Conservation (phyloP, 2,113 vertebrate species). For the Malurus melanocephalus region DNA sequence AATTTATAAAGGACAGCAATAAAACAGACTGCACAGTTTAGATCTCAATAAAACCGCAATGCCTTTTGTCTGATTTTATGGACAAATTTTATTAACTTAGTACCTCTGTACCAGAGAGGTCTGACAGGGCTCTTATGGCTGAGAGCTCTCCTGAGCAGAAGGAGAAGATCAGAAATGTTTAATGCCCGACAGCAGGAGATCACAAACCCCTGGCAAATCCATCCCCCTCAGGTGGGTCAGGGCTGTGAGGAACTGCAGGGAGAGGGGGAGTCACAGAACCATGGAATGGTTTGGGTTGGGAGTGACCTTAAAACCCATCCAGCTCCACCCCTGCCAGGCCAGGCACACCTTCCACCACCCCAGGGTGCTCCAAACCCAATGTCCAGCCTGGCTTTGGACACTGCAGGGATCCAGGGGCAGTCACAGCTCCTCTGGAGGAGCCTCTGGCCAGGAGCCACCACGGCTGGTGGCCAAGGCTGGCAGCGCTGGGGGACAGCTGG, state of each 20-base stretch:
- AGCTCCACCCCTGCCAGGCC: background rate
- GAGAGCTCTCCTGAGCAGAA: background rate
- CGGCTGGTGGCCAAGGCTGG: background rate
- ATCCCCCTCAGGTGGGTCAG: accelerated
- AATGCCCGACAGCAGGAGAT: accelerated
- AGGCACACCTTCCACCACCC: accelerated
- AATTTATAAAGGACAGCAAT: background rate
- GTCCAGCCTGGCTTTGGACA: accelerated
- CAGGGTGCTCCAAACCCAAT: background rate
- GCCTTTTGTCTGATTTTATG: slow-evolving; percentile 25
- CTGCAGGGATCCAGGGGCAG: background rate
- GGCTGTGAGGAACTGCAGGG: background rate
- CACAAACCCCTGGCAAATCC: background rate
- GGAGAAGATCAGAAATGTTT: background rate
- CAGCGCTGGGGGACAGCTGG: background rate
- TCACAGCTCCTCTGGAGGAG: background rate
- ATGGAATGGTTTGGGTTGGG: background rate
- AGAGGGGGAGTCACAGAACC: background rate
- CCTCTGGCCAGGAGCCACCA: accelerated
- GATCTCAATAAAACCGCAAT: background rate
- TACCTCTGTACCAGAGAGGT: background rate
- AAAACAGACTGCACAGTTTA: slow-evolving; percentile 11
- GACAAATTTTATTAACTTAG: slow-evolving; percentile 4
- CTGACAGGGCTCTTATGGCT: background rate
- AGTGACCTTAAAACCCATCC: background rate